These are phyloP conservation scores for Hirudinaria manillensis DNA, from an alignment of 2,888 invertebrate species.

Conservation along the genomic window DNA sequence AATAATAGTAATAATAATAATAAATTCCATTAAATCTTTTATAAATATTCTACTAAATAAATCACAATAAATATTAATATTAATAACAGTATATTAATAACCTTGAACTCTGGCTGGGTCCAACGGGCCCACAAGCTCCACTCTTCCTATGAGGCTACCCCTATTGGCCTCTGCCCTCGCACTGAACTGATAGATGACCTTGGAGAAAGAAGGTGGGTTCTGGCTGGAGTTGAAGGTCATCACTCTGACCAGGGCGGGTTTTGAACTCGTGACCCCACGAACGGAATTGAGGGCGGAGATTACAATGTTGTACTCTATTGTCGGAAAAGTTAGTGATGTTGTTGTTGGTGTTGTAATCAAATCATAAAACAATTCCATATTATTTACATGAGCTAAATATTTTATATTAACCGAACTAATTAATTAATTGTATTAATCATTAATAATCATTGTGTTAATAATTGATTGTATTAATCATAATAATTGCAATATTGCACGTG, in stretches of 20 bases:
- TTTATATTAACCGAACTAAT: too few species aligned
- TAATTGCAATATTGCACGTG: too few species aligned
- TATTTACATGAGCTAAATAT: too few species aligned
- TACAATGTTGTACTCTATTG: too few species aligned
- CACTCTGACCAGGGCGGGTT: background rate
- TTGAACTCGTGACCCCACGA: background rate
- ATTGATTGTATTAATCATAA: too few species aligned
- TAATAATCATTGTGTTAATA: too few species aligned
- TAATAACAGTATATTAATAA: conserved; percentile 4
- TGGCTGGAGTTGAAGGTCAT: background rate
- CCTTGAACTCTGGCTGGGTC: background rate
- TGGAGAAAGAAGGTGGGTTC: background rate
- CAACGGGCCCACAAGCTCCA: background rate
- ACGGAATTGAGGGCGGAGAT: background rate
- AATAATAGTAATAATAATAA: background rate
- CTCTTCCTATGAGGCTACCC: background rate
- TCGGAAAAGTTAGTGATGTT: too few species aligned
- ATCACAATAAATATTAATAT: background rate
- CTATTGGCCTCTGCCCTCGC: background rate
- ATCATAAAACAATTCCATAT: too few species aligned
- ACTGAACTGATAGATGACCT: background rate
- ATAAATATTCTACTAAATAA: background rate
- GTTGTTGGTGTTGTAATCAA: too few species aligned
- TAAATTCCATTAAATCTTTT: background rate
- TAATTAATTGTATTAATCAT: too few species aligned